phyloP scores from a whole-genome alignment of 2,888 invertebrate genomes.

The Dioctria rufipes region DNA sequence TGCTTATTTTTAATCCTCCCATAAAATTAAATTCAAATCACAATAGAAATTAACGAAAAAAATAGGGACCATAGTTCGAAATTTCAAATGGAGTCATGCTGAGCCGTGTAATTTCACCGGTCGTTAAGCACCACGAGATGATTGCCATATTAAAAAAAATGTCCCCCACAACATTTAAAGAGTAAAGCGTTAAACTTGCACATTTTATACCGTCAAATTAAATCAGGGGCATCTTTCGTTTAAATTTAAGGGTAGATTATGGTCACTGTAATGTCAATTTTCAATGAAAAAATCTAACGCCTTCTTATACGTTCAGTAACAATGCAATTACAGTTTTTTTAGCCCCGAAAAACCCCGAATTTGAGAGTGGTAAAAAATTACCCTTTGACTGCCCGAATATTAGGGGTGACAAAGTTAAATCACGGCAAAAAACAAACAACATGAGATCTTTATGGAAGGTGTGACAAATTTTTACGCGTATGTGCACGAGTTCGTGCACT shows the following conservation, averaged over 20 bases:
- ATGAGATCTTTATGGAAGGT: too few relatives aligned
- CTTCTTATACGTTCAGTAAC: too few relatives aligned
- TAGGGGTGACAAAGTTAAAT: slow-evolving; percentile 23
- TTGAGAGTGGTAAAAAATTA: not conserved
- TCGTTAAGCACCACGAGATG: slow-evolving; percentile 29
- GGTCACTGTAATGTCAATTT: not conserved
- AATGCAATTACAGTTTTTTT: too few relatives aligned
- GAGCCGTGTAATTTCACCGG: slow-evolving; percentile 30
- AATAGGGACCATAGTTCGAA: not conserved
- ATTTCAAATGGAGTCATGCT: not conserved
- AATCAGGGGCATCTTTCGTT: slow-evolving; percentile 4
- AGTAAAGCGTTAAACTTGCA: not conserved
- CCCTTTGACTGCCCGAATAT: slow-evolving; percentile 3
- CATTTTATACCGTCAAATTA: not conserved
- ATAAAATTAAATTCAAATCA: slow-evolving; percentile 42
- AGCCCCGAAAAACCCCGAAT: too few relatives aligned
- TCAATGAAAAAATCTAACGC: too few relatives aligned
- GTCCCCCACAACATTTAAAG: slow-evolving; percentile 29
- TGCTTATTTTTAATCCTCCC: slow-evolving; percentile 14
- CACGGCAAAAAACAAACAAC: slow-evolving; percentile 8
- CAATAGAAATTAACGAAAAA: slow-evolving; percentile 35
- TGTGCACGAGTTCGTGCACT: too few relatives aligned
- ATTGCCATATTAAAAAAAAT: slow-evolving; percentile 13
- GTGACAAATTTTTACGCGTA: too few relatives aligned
- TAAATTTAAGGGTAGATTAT: slow-evolving; percentile 29